Evolutionary conservation across 2,888 invertebrate genomes (phyloP).

Genomic region (Trilocha varians): DNA sequence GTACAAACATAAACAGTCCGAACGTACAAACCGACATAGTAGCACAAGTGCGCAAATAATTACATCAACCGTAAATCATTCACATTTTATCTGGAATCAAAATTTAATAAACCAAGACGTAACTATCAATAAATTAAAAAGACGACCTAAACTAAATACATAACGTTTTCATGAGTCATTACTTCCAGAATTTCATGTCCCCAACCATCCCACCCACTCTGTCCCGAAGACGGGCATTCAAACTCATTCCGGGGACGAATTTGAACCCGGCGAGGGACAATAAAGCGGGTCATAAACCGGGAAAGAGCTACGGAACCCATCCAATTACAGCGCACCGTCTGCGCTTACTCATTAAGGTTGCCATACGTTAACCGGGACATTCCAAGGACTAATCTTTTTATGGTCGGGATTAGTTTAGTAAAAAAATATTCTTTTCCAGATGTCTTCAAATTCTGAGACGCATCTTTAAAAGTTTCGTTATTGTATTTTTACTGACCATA

Average conservation of each 20-base stretch:
- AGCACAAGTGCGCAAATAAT: too few relatives aligned
- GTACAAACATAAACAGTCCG: too few relatives aligned
- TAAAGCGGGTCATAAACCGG: conserved; percentile 29
- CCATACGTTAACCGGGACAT: conserved; percentile 1
- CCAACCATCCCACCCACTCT: neutral
- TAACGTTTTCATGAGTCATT: neutral
- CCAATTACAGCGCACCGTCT: conserved; percentile 15
- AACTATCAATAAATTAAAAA: too few relatives aligned
- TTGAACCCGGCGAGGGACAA: conserved; percentile 19
- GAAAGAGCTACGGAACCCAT: conserved; percentile 18
- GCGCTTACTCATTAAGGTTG: conserved; percentile 17
- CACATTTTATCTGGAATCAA: too few relatives aligned
- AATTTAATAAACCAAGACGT: too few relatives aligned
- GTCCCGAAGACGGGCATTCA: conserved; percentile 1
- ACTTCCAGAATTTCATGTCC: neutral
- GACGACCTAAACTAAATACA: neutral
- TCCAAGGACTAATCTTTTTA: neutral
- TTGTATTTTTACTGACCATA: too few relatives aligned
- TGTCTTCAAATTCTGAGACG: too few relatives aligned
- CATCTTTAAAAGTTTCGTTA: too few relatives aligned
- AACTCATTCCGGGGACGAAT: conserved; percentile 4
- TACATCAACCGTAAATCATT: too few relatives aligned
- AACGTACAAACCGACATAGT: too few relatives aligned
- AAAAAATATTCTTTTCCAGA: too few relatives aligned
- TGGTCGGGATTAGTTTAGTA: too few relatives aligned